These are phyloP conservation scores for Proteles cristata DNA, from an alignment of 2,113 vertebrate genomes.

Conservation along the genomic window DNA sequence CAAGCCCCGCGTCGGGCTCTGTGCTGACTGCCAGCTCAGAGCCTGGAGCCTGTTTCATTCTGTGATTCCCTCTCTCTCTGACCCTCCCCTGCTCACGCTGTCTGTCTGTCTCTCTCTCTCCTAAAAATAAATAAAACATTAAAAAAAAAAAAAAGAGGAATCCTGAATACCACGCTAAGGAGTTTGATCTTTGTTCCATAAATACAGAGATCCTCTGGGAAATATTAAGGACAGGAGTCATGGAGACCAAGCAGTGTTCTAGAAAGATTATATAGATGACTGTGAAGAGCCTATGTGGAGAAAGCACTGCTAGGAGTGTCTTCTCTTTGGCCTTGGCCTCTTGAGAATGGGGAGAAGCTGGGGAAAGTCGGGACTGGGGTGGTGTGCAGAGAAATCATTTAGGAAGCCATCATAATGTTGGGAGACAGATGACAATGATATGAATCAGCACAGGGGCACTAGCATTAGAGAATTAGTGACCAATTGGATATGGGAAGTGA, in stretches of 20 bases:
- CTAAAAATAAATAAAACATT: too few species aligned
- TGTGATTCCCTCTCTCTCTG: too few species aligned
- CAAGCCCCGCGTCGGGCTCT: too few species aligned
- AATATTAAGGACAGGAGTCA: background rate
- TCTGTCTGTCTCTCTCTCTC: too few species aligned
- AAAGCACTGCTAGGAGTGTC: background rate
- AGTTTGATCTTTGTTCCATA: background rate
- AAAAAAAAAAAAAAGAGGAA: background rate
- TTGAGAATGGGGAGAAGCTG: background rate
- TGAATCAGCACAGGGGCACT: background rate
- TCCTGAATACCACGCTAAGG: background rate
- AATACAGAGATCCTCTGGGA: constrained; percentile 7
- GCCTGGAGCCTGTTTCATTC: too few species aligned
- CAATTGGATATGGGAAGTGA: background rate
- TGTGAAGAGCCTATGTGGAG: background rate
- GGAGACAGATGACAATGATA: background rate
- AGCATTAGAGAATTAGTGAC: background rate
- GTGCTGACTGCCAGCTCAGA: too few species aligned
- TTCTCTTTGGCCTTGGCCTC: background rate
- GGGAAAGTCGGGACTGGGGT: background rate
- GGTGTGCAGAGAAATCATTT: background rate
- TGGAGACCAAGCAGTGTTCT: background rate
- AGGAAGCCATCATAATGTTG: background rate
- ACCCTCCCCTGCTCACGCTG: too few species aligned
- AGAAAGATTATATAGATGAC: background rate